These are phyloP conservation scores for Micropterix aruncella DNA, from an alignment of 2,888 invertebrate genomes.

Conservation along the genomic window DNA sequence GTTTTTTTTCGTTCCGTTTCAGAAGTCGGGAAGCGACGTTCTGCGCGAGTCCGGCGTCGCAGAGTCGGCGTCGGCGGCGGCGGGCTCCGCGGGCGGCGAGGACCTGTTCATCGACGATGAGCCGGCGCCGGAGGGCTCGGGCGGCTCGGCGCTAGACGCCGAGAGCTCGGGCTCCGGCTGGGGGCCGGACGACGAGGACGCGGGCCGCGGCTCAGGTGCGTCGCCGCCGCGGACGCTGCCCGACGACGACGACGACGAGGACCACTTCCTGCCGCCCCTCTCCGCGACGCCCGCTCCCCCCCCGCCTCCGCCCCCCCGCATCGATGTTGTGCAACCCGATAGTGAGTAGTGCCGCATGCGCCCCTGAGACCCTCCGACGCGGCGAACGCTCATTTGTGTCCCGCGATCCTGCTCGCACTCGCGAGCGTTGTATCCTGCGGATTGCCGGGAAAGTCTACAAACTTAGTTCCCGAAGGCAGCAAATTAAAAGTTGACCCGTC, in stretches of 20 bases:
- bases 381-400: too few relatives aligned
- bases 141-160: constrained; percentile 54
- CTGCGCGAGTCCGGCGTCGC: constrained; percentile 17
- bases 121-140: constrained; percentile 56
- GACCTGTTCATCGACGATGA: constrained; percentile 70
- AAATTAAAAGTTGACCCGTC: too few relatives aligned
- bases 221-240: constrained; percentile 27
- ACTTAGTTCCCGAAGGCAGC: too few relatives aligned
- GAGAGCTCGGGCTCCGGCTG: constrained; percentile 80
- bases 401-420: too few relatives aligned
- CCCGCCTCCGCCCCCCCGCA: constrained; percentile 11
- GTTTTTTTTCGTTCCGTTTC: too few relatives aligned
- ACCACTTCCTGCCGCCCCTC: constrained; percentile 16
- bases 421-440: too few relatives aligned
- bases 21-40: not conserved
- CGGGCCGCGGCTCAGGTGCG: constrained; percentile 18
- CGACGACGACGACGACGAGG: constrained; percentile 32
- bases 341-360: constrained; percentile 34
- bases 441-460: too few relatives aligned
- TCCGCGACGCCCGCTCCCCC: constrained; percentile 12
- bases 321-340: constrained; percentile 14
- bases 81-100: constrained; percentile 20
- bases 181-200: constrained; percentile 72
- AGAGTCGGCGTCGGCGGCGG: constrained; percentile 21
- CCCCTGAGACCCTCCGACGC: too few relatives aligned